These are phyloP conservation scores for Pantherophis alleghaniensis DNA, from an alignment of 2,797 vertebrate species.

Conservation along the genomic window DNA sequence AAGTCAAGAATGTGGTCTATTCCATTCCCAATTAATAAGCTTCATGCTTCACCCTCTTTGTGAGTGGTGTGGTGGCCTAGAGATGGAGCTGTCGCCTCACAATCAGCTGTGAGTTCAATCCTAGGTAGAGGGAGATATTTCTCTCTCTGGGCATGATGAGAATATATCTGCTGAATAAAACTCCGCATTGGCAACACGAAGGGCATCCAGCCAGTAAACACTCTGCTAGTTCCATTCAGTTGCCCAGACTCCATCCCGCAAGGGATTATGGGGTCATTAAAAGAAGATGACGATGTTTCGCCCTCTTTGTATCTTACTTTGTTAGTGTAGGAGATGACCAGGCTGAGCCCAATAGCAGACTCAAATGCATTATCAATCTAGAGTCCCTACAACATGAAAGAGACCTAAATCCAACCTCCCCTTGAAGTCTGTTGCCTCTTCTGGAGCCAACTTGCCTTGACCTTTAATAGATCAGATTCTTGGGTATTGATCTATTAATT, in stretches of 20 bases:
- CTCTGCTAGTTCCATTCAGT: too few relatives aligned
- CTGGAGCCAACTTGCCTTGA: neutral
- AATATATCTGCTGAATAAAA: too few relatives aligned
- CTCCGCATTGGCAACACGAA: too few relatives aligned
- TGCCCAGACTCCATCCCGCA: accelerated
- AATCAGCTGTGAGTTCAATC: too few relatives aligned
- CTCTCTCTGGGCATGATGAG: too few relatives aligned
- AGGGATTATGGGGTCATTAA: too few relatives aligned
- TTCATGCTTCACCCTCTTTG: neutral
- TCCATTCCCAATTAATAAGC: neutral
- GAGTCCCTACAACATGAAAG: neutral
- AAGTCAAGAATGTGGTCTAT: neutral
- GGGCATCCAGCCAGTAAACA: too few relatives aligned
- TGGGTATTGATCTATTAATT: neutral
- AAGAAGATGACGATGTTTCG: too few relatives aligned
- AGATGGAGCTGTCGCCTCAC: too few relatives aligned
- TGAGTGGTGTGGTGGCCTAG: too few relatives aligned
- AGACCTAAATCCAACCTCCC: neutral
- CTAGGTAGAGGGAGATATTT: too few relatives aligned
- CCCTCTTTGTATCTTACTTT: neutral
- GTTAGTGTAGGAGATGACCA: neutral
- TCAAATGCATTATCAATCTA: neutral
- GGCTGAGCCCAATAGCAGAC: neutral
- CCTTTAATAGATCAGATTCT: neutral
- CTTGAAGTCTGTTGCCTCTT: neutral